Evolutionary conservation across 2,113 vertebrate genomes (phyloP), one percentile per base, ranked within the genome.

Genomic region (Scomber japonicus): DNA sequence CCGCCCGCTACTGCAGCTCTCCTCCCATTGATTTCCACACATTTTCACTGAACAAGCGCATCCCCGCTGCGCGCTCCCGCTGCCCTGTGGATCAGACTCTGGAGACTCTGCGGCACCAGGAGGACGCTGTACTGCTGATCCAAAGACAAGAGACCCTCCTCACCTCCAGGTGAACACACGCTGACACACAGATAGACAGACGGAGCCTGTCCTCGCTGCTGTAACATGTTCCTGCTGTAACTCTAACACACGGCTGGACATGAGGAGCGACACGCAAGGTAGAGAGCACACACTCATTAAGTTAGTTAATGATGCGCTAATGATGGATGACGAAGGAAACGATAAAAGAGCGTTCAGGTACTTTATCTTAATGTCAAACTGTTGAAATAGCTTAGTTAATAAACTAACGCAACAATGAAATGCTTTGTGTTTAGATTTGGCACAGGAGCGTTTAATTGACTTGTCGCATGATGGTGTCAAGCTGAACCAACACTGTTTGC

Each of bases 51-150:
- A 0, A 15, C 12, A 9, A 5, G 85, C 82, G 56, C 87, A 16
- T 44, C 14, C 75, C 1, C 78, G 63, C 62, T 21, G 85, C 85
- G 78, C 81, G 83, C 54, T 53, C 76, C 75, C 62, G 69, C 54
- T 1, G 24, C 64, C 6, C 27, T 2, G 49, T 66, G 65, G 55
- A 48, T 63, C 60, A 40, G 40, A 71, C 44, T 0, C 35, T 4
- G 19, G 71, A 83, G 77, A 78, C 65, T 81, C 74, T 51, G 64
- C 63, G 55, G 71, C 80, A 80, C 75, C 71, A 30, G 78, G 45
- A 53, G 59, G 71, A 69, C 68, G 16, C 44, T 27, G 31, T 44
- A 27, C 68, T 40, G 15, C 78, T 54, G 75, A 86, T 27, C 62
- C 17, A 40, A 15, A 40, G 57, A 16, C 57, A 16, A 35, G 24